Conservation (phyloP, 2,113 vertebrate species). For the Nothocercus julius region DNA sequence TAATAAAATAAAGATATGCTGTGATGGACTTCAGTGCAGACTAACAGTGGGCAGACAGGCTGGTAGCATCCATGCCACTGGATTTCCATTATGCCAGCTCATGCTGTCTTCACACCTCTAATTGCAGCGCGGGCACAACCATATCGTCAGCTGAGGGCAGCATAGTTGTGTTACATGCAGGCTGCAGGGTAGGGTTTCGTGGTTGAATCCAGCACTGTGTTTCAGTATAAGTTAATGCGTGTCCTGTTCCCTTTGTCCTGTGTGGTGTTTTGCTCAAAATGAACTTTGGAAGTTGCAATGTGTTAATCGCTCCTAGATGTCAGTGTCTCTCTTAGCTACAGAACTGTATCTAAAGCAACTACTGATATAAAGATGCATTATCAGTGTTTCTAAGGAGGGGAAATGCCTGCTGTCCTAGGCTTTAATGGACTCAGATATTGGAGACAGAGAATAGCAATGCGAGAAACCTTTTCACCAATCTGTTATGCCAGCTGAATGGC, state of each 20-base stretch:
- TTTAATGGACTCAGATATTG: neutral
- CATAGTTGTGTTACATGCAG: neutral
- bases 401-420: neutral
- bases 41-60: neutral
- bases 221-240: neutral
- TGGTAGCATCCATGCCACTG: neutral
- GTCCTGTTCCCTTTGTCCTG: neutral
- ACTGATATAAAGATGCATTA: neutral
- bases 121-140: neutral
- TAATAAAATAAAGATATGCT: rapidly evolving
- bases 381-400: neutral
- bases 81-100: neutral
- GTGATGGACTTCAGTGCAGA: neutral
- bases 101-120: neutral
- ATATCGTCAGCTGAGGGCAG: neutral
- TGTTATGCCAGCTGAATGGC: neutral
- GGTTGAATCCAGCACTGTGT: neutral
- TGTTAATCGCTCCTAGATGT: rapidly evolving
- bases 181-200: neutral
- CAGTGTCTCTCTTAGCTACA: neutral
- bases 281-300: neutral
- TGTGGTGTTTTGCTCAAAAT: neutral
- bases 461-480: neutral
- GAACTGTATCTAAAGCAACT: neutral
- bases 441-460: neutral